Evolutionary conservation across 2,797 vertebrate species (phyloP), one percentile per base, ranked within the genome.

Genomic region (Alfaro cultratus): DNA sequence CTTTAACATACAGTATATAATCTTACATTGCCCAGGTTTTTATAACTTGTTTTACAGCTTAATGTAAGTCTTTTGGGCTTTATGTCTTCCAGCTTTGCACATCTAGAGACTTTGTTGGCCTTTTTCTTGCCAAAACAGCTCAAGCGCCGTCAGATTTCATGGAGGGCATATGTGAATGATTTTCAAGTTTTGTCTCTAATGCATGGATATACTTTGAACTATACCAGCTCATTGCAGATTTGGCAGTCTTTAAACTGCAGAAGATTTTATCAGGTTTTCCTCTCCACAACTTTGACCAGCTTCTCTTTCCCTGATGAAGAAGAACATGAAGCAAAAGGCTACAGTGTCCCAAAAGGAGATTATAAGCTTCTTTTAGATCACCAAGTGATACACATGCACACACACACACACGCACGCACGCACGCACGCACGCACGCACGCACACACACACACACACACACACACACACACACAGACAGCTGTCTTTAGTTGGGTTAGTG

Each of bases 31-130:
- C 45, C 60, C 26, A 13, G 36, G 51, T 74, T 80, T 86, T 83
- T 87, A 16, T 74, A 76, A 82, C 73, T 74, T 81, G 39, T 79
- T 89, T 88, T 67, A 77, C 39, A 76, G 41, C 41, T 45, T 45
- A 13, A 13, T 43, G 68, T 1, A 43, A 45, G 26, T 71, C 41
- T 71, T 45, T 45, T 29, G 11, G 41, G 41, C 2, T 71, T 43
- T 70, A 5, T 43, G 39, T 70, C 39, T 70, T 11, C 39, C 39
- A n/a, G 23, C 10, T 70, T 41, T 41, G 21, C 23, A 43, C 36
- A 13, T n/a, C 11, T 26, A 70, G 64, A 41, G 67, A 31, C 39
- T 1, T 26, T 26, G 21, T 70, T 70, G 10, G 3, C 39, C 10
- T 43, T 70, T 13, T 26, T 26, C 5, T 13, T 21, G 39, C 8